A percentile compares a stretch with the other conserved stretches of the same genome.
phyloP scores from a whole-genome alignment of 1,140 invertebrate genomes.

The Apocrypta bakeri region DNA sequence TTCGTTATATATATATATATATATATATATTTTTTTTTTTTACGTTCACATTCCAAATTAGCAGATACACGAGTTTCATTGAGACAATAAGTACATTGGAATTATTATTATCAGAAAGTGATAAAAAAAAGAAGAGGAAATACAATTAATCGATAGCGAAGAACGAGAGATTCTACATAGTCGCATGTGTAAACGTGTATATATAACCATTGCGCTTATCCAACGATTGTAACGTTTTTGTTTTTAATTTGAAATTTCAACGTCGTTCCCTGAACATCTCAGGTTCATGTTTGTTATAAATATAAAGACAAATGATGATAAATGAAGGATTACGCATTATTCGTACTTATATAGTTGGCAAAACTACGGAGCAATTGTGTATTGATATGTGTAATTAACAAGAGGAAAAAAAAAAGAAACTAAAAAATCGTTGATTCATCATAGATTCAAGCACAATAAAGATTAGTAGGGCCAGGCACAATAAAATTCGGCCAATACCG shows the following conservation, averaged over 20 bases:
- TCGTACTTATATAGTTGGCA: not conserved
- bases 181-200: slow-evolving; percentile 21
- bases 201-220: not conserved
- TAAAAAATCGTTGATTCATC: slow-evolving; percentile 66
- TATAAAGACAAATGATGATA: not conserved
- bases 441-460: slow-evolving; percentile 73
- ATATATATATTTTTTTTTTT: slow-evolving; percentile 9
- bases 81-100: slow-evolving; percentile 40
- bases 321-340: not conserved
- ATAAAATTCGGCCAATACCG: slow-evolving; percentile 74
- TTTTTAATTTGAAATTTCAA: not conserved
- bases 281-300: not conserved
- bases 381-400: slow-evolving; percentile 55
- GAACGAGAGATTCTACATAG: not conserved
- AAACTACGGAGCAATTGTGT: slow-evolving; percentile 44
- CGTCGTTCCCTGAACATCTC: not conserved
- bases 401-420: slow-evolving; percentile 54
- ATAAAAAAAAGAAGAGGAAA: not conserved
- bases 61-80: slow-evolving; percentile 19
- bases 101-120: not conserved
- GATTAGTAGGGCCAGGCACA: slow-evolving; percentile 74
- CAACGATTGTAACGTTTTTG: slow-evolving; percentile 1
- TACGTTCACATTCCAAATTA: not conserved
- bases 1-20: no score
- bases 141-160: not conserved